Evolutionary conservation across 2,113 vertebrate species (phyloP), one percentile per base, ranked within the genome.

Genomic region (Erinaceus europaeus): DNA sequence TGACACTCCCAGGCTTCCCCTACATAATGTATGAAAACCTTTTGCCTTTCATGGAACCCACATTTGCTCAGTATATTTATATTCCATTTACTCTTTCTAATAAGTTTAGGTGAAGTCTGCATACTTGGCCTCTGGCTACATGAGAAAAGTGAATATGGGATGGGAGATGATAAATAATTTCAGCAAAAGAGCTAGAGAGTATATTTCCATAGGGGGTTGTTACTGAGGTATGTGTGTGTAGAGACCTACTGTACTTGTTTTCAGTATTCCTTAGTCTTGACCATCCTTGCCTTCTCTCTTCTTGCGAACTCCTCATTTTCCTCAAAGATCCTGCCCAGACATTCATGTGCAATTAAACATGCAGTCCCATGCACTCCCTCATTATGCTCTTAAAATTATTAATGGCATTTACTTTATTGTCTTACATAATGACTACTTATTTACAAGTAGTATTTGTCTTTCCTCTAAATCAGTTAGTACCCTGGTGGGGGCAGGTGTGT

Each of bases 41-140:
- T 62, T 48, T 50, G 2, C 55, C 40, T 92, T 57, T 62, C 68
- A 68, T n/a, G n/a, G 71, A 81, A 73, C 9, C 17, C 23, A 9
- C 29, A 21, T 72, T 81, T 46, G 59, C 32, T 1, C 1, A 53
- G 1, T 46, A 0, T 11, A 9, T 38, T 36, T 84, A 44, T 88
- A 6, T 59, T 72, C 52, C 21, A 25, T 13, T 77, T 69, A 65
- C 55, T 73, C 11, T 83, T 86, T 76, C 67, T 75, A 44, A 73
- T 88, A 55, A 85, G 72, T 95, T 78, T 44, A n/a, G n/a, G n/a
- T n/a, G n/a, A n/a, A n/a, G n/a, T n/a, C n/a, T n/a, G n/a, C n/a
- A n/a, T n/a, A 15, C 15, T 46, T 84, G 59, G 71, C 75, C 55
- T 92, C 75, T 83, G 77, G 61, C 65, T 90, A n/a, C 11, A 25